phyloP scores from a whole-genome alignment of 2,888 invertebrate species.

The Euspilapteryx auroguttella region DNA sequence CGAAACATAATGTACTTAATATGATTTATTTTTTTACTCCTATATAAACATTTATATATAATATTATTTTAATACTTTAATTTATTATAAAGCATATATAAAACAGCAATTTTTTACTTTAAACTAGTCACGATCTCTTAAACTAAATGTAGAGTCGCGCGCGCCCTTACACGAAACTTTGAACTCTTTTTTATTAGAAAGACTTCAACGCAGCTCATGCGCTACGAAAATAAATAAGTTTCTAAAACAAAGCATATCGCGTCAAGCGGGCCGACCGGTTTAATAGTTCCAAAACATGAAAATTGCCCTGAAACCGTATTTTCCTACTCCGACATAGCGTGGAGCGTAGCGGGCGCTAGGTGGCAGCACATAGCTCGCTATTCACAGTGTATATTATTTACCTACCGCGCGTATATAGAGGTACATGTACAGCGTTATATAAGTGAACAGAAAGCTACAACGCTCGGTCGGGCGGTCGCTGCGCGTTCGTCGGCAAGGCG shows the following conservation, averaged over 20 bases:
- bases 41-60: no score
- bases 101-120: no score
- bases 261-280: constrained; percentile 9
- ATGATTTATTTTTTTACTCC: no score
- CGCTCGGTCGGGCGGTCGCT: constrained; percentile 20
- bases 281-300: constrained; percentile 26
- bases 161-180: no score
- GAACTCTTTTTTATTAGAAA: no score
- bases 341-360: constrained; percentile 40
- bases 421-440: constrained; percentile 37
- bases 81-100: no score
- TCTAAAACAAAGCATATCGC: constrained; percentile 10
- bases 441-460: constrained; percentile 59
- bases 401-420: constrained; percentile 44
- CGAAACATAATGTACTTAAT: no score
- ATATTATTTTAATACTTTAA: no score
- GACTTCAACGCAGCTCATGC: constrained; percentile 9
- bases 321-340: constrained; percentile 26
- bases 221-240: constrained; percentile 2
- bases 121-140: no score
- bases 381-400: constrained; percentile 56
- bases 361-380: constrained; percentile 55
- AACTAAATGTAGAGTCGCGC: no score
- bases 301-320: constrained; percentile 27
- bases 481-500: no score